Evolutionary conservation across 2,888 invertebrate species (phyloP).

Genomic region (Heliconius ethilla): DNA sequence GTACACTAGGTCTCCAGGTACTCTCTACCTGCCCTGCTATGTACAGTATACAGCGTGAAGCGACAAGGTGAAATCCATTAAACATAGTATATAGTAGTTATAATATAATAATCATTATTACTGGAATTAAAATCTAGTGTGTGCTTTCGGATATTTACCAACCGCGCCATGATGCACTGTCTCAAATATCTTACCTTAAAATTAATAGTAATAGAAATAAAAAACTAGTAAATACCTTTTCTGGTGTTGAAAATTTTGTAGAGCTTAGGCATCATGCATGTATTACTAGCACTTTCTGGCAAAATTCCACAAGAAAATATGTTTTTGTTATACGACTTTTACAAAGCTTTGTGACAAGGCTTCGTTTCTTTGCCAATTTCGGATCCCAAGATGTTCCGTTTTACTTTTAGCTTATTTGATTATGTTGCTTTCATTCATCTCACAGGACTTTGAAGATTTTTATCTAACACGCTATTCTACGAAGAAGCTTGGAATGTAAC

Average conservation of each 20-base stretch:
- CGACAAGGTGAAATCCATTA: too few species aligned
- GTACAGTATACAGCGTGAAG: too few species aligned
- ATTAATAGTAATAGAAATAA: neutral
- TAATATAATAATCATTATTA: too few species aligned
- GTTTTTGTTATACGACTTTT: slow-evolving; percentile 6
- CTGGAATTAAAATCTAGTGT: too few species aligned
- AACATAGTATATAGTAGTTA: too few species aligned
- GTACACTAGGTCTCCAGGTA: too few species aligned
- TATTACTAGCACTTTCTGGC: slow-evolving; percentile 19
- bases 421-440: neutral
- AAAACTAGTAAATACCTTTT: neutral
- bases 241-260: slow-evolving; percentile 8
- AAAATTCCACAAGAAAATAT: slow-evolving; percentile 20
- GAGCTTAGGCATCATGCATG: neutral
- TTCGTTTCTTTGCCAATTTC: slow-evolving; percentile 30
- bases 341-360: slow-evolving; percentile 27
- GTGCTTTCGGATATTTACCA: too few species aligned
- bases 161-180: too few species aligned
- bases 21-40: too few species aligned
- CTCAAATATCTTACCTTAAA: too few species aligned
- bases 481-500: neutral
- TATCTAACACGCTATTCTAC: neutral
- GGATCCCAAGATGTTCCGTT: slow-evolving; percentile 21
- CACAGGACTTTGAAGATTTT: neutral
- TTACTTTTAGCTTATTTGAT: slow-evolving; percentile 11